Conservation (phyloP, 2,797 vertebrate species). For the Nannoperca australis region DNA sequence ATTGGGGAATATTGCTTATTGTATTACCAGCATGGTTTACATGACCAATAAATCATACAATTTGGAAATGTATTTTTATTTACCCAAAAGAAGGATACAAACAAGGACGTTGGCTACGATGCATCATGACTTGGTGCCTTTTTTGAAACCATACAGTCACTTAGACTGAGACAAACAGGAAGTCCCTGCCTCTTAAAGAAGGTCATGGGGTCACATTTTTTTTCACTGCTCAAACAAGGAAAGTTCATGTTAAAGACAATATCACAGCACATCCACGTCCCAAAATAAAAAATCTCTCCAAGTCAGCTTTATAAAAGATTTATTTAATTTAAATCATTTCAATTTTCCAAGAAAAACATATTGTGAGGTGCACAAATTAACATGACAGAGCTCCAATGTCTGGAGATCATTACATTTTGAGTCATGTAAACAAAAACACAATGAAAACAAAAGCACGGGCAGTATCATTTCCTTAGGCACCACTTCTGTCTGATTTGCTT, state of each 20-base stretch:
- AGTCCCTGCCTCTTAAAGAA: slow-evolving; percentile 43
- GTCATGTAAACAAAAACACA: slow-evolving; percentile 66
- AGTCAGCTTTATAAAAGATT: slow-evolving; percentile 43
- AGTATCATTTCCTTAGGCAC: slow-evolving; percentile 67
- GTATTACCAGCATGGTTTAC: not conserved
- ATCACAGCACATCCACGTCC: not conserved
- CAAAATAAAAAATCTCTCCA: not conserved
- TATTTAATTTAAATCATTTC: slow-evolving; percentile 51
- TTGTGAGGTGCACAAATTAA: slow-evolving; percentile 32
- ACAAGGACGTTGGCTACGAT: slow-evolving; percentile 49
- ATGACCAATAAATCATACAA: not conserved
- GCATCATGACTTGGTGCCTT: slow-evolving; percentile 29
- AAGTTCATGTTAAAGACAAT: slow-evolving; percentile 26
- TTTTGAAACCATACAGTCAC: slow-evolving; percentile 50
- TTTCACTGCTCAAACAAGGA: slow-evolving; percentile 64
- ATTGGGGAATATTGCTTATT: not conserved
- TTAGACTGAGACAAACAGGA: slow-evolving; percentile 66
- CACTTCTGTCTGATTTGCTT: slow-evolving; percentile 64
- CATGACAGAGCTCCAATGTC: slow-evolving; percentile 27
- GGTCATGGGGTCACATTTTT: slow-evolving; percentile 69
- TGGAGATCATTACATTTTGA: slow-evolving; percentile 33
- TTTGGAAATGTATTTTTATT: slow-evolving; percentile 9
- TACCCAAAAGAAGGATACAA: slow-evolving; percentile 41
- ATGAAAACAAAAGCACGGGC: slow-evolving; percentile 69
- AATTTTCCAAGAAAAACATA: slow-evolving; percentile 22